Conservation (phyloP, 2,888 invertebrate species). For the Rhingia campestris region DNA sequence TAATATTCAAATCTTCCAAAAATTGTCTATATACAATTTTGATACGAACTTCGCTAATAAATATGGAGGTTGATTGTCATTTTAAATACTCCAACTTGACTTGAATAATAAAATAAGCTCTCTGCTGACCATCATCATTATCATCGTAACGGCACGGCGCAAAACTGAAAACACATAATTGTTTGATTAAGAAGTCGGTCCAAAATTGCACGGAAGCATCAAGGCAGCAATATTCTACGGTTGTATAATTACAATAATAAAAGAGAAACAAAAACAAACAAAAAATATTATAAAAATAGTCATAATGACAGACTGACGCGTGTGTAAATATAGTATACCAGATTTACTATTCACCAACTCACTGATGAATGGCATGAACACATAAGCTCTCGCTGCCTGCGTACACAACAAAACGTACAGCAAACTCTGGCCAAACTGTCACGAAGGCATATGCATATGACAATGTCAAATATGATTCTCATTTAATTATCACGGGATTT, state of each 20-base stretch:
- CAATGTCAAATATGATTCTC: conserved; percentile 62
- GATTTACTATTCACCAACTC: conserved; percentile 35
- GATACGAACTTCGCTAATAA: conserved; percentile 27
- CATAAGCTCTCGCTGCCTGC: conserved; percentile 6
- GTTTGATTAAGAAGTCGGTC: conserved; percentile 55
- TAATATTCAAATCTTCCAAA: conserved; percentile 18
- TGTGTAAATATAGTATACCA: conserved; percentile 51
- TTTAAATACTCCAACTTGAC: conserved; percentile 43
- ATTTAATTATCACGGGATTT: conserved; percentile 56
- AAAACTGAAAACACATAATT: conserved; percentile 44
- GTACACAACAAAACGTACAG: conserved; percentile 2
- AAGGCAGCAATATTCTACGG: conserved; percentile 52
- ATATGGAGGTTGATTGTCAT: conserved; percentile 48
- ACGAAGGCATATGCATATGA: conserved; percentile 56
- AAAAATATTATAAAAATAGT: conserved; percentile 15
- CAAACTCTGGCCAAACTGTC: conserved; percentile 49
- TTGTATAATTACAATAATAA: conserved; percentile 58
- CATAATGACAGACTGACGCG: conserved; percentile 64
- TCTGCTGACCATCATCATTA: conserved; percentile 27
- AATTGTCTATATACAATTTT: conserved; percentile 11
- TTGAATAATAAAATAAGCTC: conserved; percentile 53
- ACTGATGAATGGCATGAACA: conserved; percentile 21
- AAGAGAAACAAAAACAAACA: conserved; percentile 6
- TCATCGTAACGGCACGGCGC: conserved; percentile 11
- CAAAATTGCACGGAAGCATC: conserved; percentile 67